Base-by-base conservation (phyloP, 1,140 invertebrate species). In the Globodera rostochiensis region DNA sequence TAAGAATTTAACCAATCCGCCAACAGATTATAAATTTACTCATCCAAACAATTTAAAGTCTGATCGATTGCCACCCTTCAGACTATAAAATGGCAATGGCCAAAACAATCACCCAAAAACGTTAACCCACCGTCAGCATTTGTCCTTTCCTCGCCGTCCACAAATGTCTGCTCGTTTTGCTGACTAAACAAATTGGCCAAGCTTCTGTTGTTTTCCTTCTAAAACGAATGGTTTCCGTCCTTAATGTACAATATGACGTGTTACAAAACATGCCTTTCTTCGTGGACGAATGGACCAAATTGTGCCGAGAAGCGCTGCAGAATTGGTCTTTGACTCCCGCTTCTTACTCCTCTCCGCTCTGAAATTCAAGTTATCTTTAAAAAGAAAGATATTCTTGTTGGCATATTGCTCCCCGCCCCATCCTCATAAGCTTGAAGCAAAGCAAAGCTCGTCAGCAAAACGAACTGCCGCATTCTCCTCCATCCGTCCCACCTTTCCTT, bases 281-380 rank as follows among this genome's bases (percentile, higher is more conserved):
- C 60, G 71, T 49, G 71, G 80, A 47, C 80, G 80, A 70, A 81
- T 81, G 25, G 70, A 74, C 57, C 71, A 81, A 46, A 81, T 60
- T 13, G 80, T 81, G 36, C 80, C 80, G 36, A 81, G 80, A 15
- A 81, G 60, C n/a, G 75, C 64, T 36, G 36, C 36, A 36, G 70
- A 74, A 57, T 81, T 81, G 21, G 73, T 73, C 71, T 81, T 81
- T 49, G 80, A 74, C 73, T 81, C 80, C 25, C 80, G 50, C 21
- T 80, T 71, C n/a, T 80, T 80, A 19, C 79, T 74, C 60, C 79
- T 81, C n/a, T 46, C 25, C 25, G 57, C 25, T 53, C 80, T 81
- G 21, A 76, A 81, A 70, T 1, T 15, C 45, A 67, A 46, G 19
- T 69, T 25, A 45, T 36, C 45, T 64, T 25, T 36, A 77, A 69